Base-by-base conservation (phyloP, 2,888 invertebrate genomes). In the Ophion ellenae region DNA sequence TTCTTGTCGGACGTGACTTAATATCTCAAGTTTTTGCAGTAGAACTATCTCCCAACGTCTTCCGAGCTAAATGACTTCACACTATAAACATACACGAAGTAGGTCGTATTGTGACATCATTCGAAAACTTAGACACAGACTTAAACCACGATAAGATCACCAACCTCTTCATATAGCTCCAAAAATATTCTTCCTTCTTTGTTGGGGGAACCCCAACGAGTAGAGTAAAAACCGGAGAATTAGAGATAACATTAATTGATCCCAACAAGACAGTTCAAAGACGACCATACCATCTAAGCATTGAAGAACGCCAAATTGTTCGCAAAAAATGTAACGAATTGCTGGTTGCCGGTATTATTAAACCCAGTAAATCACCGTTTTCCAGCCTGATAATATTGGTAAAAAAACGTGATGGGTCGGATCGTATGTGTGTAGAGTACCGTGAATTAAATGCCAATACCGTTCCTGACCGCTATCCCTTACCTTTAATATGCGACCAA, bases 401-500 rank as follows among this genome's bases (percentile, higher is more conserved):
- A 3, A 85, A 85, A 57, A 90, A 89, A 77, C 85, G 90, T 53
- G 85, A 88, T 36, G 87, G 88, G 7, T 81, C 86, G 1, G 85
- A 87, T 64, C 85, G 90, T 1, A 47, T 90, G 63, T 76, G 81
- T 71, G 86, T 89, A 2, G 89, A 90, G 85, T 93, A 89, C 24
- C 83, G 92, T 0, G 59, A 47, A 20, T 69, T 93, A 0, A 94
- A 94, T 81, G 70, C 78, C 2, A 87, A 88, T 0, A 94, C 92
- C 0, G 87, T 91, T 2, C 89, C 90, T 5, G 91, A 92, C 73
- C 81, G 89, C 11, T 93, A 91, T 80, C 93, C 93, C 0, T 87
- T 93, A 83, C 92, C 94, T 2, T 87, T 90, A 20, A 92, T 94
- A 2, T 91, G 93, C 32, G 94, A 94, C 24, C 89, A 93, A 85